Evolutionary conservation across 2,113 vertebrate genomes (phyloP), one percentile per base, ranked within the genome.

Genomic region (Choloepus hoffmanni): DNA sequence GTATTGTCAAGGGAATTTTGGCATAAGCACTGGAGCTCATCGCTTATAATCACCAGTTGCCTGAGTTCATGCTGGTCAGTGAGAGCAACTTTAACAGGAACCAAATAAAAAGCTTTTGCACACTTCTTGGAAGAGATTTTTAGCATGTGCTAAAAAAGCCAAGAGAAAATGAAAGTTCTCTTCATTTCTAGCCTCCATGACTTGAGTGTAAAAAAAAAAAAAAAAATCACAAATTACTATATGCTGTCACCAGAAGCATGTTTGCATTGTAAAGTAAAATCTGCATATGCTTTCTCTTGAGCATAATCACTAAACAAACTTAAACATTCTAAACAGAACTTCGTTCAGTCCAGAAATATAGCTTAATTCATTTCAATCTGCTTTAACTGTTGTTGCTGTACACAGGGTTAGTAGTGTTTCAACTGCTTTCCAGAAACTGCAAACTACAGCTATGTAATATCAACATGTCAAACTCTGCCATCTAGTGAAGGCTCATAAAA

Each of bases 371-470:
- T 98, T 98, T 97, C 98, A 97, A 98, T 98, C 98, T 98, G 98
- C 97, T 98, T 98, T 98, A 97, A 97, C 94, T 98, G 98, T 96
- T 98, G 98, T 98, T 98, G 98, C 97, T 98, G 98, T 98, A 98
- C 98, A 98, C 98, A 97, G 98, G 98, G 97, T 98, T 98, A 98
- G 98, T 98, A 98, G 98, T 98, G 98, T 98, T 98, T 98, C 97
- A 79, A 85, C 96, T 98, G 97, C 97, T 98, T 98, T 98, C 98
- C 98, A 98, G 97, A 98, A 98, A 98, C 98, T 98, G 98, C 98
- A 98, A 98, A 98, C 98, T 98, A 98, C 98, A 98, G 98, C 98
- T 98, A 98, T 78, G 62, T 98, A 98, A 98, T 98, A 98, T 97
- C 98, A 97, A 98, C 97, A 98, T 97, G 97, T 98, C 98, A 98